Base-by-base conservation (phyloP, 1,140 invertebrate genomes). In the Metaphire vulgaris region DNA sequence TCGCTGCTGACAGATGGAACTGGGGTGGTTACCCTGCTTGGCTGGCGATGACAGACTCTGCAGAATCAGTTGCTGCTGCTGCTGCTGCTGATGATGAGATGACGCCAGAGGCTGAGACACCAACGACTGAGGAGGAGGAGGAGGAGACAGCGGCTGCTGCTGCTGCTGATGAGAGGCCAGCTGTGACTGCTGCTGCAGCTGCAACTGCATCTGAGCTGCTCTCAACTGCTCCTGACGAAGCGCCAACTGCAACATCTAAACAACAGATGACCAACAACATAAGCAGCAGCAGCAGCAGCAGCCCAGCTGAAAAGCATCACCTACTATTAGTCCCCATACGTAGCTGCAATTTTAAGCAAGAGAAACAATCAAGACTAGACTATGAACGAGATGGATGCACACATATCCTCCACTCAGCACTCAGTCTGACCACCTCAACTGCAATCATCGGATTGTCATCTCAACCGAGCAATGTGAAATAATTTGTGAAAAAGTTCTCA, bases 181-280 rank as follows among this genome's bases (percentile, higher is more conserved):
- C 41, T 56, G 41, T 12, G 41, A 12, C 6, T 21, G 41, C 41
- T 56, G 41, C 41, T 56, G 41, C 6, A 56, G 41, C 41, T 56
- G 6, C 6, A 56, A 12, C 41, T 56, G 41, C 6, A 56, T 21
- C 41, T 56, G 41, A 56, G 41, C 41, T 12, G 41, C 41, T 56
- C 41, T 56, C 41, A 56, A 56, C 41, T 56, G 41, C 41, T 56
- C 41, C 41, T 56, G 41, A 56, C 41, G 41, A 56, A 56, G 41
- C 6, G 41, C 41, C 41, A 56, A 56, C 41, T 56, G 41, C 41
- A 56, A 21, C 41, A 56, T 56, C 41, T 56, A 21, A n/a, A n/a
- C n/a, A n/a, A n/a, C n/a, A n/a, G n/a, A n/a, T n/a, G n/a, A n/a
- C n/a, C 21, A 56, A 56, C 6, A 12, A 56, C 41, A 21, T 56